Conservation (phyloP, 2,113 vertebrate genomes). For the Crotalus horridus region DNA sequence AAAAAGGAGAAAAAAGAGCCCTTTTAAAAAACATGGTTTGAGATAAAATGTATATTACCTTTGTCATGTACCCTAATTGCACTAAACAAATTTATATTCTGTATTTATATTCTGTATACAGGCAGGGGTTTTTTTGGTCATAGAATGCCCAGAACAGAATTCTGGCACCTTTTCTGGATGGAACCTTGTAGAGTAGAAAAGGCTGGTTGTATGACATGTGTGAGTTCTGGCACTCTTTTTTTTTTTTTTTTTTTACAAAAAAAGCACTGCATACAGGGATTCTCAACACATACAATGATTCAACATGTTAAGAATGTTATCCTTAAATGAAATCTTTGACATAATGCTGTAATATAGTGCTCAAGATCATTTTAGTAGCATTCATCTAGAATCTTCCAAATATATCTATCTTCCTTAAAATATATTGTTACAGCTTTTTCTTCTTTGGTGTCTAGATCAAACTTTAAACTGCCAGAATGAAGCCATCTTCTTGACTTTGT, state of each 20-base stretch:
- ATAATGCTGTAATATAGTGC: not conserved
- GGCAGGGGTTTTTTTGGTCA: too few species aligned
- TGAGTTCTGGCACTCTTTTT: too few species aligned
- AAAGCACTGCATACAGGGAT: not conserved
- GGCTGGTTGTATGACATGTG: too few species aligned
- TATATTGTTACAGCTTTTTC: not conserved
- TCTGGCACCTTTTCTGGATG: too few species aligned
- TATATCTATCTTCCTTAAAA: not conserved
- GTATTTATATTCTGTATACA: not conserved
- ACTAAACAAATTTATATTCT: not conserved
- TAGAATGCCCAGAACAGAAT: too few species aligned
- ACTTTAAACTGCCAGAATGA: too few species aligned
- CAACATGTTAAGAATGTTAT: not conserved
- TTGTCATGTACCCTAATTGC: constrained; percentile 13
- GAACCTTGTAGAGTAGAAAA: too few species aligned
- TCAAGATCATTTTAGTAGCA: not conserved
- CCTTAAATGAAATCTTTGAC: constrained; percentile 1
- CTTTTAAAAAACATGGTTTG: not conserved
- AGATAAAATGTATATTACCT: not conserved
- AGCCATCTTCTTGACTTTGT: too few species aligned
- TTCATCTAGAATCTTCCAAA: not conserved
- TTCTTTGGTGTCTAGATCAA: too few species aligned
- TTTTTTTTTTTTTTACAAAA: too few species aligned
- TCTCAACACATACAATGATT: not conserved
- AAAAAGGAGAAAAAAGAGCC: constrained; percentile 13